A percentile compares a stretch with the other conserved stretches of the same genome.
Conservation (phyloP, 2,888 invertebrate species). For the Leucophenga maculata region DNA sequence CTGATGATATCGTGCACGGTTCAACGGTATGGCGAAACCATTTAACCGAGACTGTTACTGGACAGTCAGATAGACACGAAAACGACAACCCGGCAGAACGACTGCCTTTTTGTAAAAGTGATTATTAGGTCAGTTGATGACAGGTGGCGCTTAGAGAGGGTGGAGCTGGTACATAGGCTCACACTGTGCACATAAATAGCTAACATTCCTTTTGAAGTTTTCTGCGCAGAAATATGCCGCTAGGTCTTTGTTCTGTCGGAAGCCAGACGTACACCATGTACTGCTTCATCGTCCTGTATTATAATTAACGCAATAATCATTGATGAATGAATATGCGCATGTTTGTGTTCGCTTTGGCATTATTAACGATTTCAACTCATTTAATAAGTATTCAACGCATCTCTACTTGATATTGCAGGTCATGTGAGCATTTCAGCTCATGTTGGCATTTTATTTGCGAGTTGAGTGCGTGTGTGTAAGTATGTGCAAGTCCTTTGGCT, state of each 20-base stretch:
- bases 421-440: not conserved
- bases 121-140: slow-evolving; percentile 58
- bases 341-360: slow-evolving; percentile 42
- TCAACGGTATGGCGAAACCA: not conserved
- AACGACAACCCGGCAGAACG: slow-evolving; percentile 29
- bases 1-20: not conserved
- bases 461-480: not conserved
- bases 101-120: slow-evolving; percentile 49
- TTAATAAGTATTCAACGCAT: slow-evolving; percentile 33
- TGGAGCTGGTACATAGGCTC: not conserved
- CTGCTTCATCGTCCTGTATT: slow-evolving; percentile 36
- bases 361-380: slow-evolving; percentile 57
- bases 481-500: slow-evolving; percentile 35
- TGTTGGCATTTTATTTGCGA: slow-evolving; percentile 29
- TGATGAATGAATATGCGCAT: slow-evolving; percentile 56
- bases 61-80: slow-evolving; percentile 15
- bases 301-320: slow-evolving; percentile 68
- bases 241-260: not conserved
- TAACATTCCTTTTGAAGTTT: slow-evolving; percentile 65
- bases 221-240: slow-evolving; percentile 57
- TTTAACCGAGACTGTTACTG: slow-evolving; percentile 25
- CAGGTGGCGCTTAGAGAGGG: slow-evolving; percentile 28
- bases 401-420: not conserved
- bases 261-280: slow-evolving; percentile 36
- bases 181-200: slow-evolving; percentile 56